phyloP scores from a whole-genome alignment of 2,888 invertebrate genomes.

The Oscheius sp. region DNA sequence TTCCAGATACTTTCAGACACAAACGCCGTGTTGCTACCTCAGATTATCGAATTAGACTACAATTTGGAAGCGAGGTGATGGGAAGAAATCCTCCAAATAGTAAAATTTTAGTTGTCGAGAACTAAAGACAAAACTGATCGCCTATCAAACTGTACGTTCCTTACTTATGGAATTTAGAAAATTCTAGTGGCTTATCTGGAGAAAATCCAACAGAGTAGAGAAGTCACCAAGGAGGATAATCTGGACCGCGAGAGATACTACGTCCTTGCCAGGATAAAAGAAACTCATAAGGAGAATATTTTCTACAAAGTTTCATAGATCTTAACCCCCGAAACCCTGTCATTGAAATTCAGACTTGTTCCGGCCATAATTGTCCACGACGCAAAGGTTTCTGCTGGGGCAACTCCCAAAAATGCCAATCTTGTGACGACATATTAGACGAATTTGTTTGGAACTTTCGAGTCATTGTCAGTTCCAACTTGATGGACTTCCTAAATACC shows the following conservation, averaged over 20 bases:
- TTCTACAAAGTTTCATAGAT: slow-evolving; percentile 6
- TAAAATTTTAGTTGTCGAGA: not conserved
- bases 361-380: not conserved
- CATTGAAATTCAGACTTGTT: slow-evolving; percentile 14
- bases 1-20: slow-evolving; percentile 8
- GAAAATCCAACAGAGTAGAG: not conserved
- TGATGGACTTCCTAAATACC: not conserved
- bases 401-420: not conserved
- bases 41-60: not conserved
- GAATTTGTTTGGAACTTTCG: slow-evolving; percentile 6
- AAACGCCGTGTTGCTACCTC: not conserved
- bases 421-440: not conserved
- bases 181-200: not conserved
- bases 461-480: not conserved
- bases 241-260: not conserved
- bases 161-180: not conserved
- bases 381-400: not conserved
- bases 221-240: not conserved
- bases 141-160: not conserved
- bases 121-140: not conserved
- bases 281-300: not conserved
- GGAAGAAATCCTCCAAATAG: not conserved
- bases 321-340: too few relatives aligned
- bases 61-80: slow-evolving; percentile 9
- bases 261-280: slow-evolving; percentile 3